A percentile compares a stretch with the other conserved stretches of the same genome.
These are phyloP conservation scores for Thymallus thymallus DNA, from an alignment of 2,113 vertebrate species.

Conservation along the genomic window DNA sequence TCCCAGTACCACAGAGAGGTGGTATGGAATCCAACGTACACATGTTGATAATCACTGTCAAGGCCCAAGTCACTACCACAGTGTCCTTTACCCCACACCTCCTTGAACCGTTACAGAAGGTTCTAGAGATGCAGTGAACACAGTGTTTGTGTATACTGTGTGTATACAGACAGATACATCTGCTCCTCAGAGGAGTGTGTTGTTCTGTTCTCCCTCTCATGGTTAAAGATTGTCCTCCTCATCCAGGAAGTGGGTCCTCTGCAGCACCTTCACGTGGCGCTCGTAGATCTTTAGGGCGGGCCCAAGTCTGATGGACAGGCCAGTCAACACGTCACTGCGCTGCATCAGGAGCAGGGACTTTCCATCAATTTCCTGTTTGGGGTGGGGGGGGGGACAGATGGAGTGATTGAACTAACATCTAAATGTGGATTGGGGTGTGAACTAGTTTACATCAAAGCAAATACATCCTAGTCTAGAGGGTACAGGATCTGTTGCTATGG, in stretches of 20 bases:
- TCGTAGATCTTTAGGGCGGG: slow-evolving; percentile 92
- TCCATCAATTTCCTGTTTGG: slow-evolving; percentile 85
- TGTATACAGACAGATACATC: slow-evolving; percentile 33
- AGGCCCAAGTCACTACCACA: slow-evolving; percentile 54
- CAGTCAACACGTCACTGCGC: slow-evolving; percentile 86
- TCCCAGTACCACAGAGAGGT: slow-evolving; percentile 59
- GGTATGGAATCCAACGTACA: slow-evolving; percentile 57
- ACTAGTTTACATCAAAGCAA: background rate
- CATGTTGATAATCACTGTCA: slow-evolving; percentile 59
- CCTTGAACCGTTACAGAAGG: slow-evolving; percentile 4
- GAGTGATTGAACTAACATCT: background rate
- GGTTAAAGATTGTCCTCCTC: slow-evolving; percentile 68
- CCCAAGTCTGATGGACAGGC: slow-evolving; percentile 86
- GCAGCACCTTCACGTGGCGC: slow-evolving; percentile 86
- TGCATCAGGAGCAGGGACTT: slow-evolving; percentile 90
- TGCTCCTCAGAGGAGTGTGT: slow-evolving; percentile 11
- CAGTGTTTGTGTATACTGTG: slow-evolving; percentile 44
- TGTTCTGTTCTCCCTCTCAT: background rate
- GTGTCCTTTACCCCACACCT: slow-evolving; percentile 32
- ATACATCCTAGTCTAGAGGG: background rate
- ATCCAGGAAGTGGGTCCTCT: slow-evolving; percentile 87
- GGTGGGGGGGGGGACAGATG: slow-evolving; percentile 2
- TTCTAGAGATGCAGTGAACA: slow-evolving; percentile 48
- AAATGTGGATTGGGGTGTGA: background rate
- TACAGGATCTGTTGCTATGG: background rate